A percentile compares a stretch with the other conserved stretches of the same genome.
phyloP scores from a whole-genome alignment of 2,888 invertebrate species.

The Strigamia transsilvanica region DNA sequence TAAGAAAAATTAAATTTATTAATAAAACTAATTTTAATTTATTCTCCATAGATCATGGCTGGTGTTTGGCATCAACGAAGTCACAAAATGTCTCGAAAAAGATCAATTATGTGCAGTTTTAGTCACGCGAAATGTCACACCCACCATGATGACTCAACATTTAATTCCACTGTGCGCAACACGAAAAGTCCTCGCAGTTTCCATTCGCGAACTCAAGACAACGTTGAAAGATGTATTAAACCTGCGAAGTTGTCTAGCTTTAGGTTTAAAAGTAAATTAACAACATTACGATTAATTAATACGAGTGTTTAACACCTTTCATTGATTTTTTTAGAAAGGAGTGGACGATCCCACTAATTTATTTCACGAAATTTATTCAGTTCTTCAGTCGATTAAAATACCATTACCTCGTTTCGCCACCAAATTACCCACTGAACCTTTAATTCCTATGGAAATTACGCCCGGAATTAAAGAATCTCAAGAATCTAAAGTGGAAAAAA shows the following conservation, averaged over 20 bases:
- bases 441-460: background rate
- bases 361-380: background rate
- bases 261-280: constrained; percentile 55
- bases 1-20: background rate
- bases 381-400: background rate
- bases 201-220: constrained; percentile 41
- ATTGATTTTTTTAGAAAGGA: constrained; percentile 6
- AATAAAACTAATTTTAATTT: background rate
- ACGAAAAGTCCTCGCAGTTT: constrained; percentile 26
- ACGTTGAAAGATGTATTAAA: constrained; percentile 46
- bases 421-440: background rate
- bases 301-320: background rate
- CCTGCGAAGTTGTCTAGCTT: constrained; percentile 53
- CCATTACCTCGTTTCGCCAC: background rate
- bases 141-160: constrained; percentile 53
- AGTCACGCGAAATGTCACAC: constrained; percentile 50
- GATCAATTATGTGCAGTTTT: constrained; percentile 54
- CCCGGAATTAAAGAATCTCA: background rate
- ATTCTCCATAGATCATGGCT: background rate
- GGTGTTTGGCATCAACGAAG: constrained; percentile 48
- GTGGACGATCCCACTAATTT: background rate
- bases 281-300: background rate
- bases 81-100: constrained; percentile 52
- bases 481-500: background rate
- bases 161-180: constrained; percentile 42